Base-by-base conservation (phyloP, 2,113 vertebrate genomes). In the Cervus canadensis region DNA sequence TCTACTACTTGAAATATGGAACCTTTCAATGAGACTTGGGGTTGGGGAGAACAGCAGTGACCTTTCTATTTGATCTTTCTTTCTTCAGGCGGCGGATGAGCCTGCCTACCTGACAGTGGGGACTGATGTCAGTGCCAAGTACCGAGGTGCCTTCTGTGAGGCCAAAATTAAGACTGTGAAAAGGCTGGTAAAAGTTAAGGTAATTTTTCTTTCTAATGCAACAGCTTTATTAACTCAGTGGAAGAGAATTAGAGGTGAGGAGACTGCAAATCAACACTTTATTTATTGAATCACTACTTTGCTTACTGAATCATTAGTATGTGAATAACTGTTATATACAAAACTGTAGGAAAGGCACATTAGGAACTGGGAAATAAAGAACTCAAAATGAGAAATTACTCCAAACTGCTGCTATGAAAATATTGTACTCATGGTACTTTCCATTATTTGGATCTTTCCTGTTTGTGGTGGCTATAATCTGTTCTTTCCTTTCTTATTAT, bases 101-200 rank as follows among this genome's bases (percentile, higher is more conserved):
- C 99, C 99, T 99, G 99, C 99, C 99, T 99, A 99, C 98, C 99
- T 99, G 99, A 99, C 99, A 96, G 99, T 99, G 99, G 99, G 99
- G 97, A 99, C 99, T 0, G 99, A 99, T 98, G 99, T 99, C 98
- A 99, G 99, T 97, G 99, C 99, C 98, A 99, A 99, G 98, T 99
- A 99, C 99, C 99, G 99, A 87, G 99, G 99, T 99, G 99, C 99
- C 98, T 99, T 99, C 98, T 99, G 99, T 3, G 99, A 99, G 99
- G 99, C 99, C 91, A 99, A 99, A 98, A 99, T 99, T 98, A 99
- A 99, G 99, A 99, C 99, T 0, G 99, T 99, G 94, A 99, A 99
- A 89, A 99, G 99, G 74, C 99, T 99, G 95, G 99, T 99, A 95
- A 99, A 99, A 99, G 99, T 99, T 93, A 99, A 99, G 99, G 99